phyloP scores from a whole-genome alignment of 2,113 vertebrate species.

The Pterocles gutturalis region DNA sequence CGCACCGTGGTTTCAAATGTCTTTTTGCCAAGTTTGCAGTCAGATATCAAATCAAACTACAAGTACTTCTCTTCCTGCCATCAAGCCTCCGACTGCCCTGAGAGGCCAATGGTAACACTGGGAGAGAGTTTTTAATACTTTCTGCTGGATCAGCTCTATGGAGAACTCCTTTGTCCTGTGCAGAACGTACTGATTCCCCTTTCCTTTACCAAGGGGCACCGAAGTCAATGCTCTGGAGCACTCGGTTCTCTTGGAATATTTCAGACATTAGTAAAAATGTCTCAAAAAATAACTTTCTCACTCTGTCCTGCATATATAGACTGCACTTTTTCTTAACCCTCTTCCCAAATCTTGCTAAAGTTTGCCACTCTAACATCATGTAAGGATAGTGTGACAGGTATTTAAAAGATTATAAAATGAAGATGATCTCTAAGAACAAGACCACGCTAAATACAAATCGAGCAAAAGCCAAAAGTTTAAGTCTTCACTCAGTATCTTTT shows the following conservation, averaged over 20 bases:
- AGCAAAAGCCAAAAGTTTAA: background rate
- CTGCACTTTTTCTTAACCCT: background rate
- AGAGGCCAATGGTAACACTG: rapidly evolving
- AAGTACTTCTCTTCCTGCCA: background rate
- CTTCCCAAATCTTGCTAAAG: background rate
- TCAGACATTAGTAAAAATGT: background rate
- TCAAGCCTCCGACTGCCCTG: background rate
- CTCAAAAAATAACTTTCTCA: background rate
- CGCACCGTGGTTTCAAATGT: rapidly evolving
- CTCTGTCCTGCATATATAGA: background rate
- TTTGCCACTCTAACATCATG: background rate
- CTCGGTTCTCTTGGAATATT: background rate
- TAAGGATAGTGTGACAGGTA: background rate
- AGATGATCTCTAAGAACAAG: background rate
- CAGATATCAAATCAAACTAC: background rate
- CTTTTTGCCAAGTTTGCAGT: background rate
- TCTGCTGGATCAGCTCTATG: background rate
- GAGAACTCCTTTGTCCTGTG: background rate
- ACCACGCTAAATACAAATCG: background rate
- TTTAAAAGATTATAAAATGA: background rate
- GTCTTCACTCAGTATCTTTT: background rate
- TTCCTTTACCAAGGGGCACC: background rate
- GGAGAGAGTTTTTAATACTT: background rate
- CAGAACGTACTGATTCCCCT: background rate
- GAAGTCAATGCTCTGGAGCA: background rate